These are phyloP conservation scores for Pavo muticus DNA, from an alignment of 2,113 vertebrate genomes.

Conservation along the genomic window DNA sequence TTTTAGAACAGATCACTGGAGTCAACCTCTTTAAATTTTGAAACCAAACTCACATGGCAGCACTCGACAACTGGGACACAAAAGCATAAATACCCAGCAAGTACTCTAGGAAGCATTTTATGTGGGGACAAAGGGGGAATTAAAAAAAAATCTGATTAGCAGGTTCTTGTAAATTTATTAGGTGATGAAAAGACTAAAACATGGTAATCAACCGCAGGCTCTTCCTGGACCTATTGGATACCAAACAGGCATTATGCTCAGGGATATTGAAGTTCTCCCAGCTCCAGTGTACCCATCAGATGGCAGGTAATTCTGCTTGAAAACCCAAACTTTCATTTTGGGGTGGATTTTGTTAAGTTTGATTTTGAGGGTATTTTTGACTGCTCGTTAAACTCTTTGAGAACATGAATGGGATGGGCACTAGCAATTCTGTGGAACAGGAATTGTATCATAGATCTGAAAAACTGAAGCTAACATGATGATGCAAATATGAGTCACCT, in stretches of 20 bases:
- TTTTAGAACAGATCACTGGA: neutral
- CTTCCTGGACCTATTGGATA: neutral
- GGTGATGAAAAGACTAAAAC: neutral
- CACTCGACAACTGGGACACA: neutral
- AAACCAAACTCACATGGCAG: neutral
- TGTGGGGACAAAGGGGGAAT: too few relatives aligned
- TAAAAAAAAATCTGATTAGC: neutral
- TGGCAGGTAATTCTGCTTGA: neutral
- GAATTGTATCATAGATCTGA: neutral
- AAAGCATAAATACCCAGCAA: neutral
- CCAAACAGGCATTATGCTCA: neutral
- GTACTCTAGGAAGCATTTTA: neutral
- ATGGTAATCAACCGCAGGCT: neutral
- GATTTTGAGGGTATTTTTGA: neutral
- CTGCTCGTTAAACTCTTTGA: neutral
- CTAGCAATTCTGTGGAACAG: neutral
- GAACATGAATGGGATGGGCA: neutral
- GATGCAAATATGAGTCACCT: neutral
- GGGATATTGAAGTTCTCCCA: neutral
- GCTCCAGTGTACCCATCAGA: neutral
- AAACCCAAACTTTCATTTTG: neutral
- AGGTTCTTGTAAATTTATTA: neutral
- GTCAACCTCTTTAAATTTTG: neutral
- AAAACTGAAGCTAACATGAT: neutral
- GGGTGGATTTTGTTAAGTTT: neutral